Evolutionary conservation across 1,140 invertebrate genomes (phyloP).

Genomic region (Stenopsyche tienmushanensis): DNA sequence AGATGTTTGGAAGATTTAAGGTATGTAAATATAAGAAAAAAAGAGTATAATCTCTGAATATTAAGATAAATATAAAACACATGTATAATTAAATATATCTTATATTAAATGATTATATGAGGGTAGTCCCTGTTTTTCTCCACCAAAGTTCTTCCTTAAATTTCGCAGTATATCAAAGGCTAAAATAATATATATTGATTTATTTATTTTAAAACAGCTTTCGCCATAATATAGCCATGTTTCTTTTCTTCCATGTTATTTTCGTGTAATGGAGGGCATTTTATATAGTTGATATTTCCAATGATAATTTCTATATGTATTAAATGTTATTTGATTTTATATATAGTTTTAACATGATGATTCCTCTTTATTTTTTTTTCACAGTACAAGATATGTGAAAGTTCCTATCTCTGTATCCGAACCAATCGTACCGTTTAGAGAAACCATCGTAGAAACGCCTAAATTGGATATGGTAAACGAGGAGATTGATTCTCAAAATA

Average conservation of each 20-base stretch:
- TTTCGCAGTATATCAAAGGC: too few species aligned
- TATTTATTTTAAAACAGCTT: too few species aligned
- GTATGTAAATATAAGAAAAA: slow-evolving; percentile 42
- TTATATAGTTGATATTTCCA: not conserved
- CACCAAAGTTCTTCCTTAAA: too few species aligned
- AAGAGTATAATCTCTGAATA: not conserved
- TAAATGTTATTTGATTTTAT: not conserved
- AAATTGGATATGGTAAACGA: slow-evolving; percentile 90
- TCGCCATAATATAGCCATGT: too few species aligned
- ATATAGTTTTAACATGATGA: not conserved
- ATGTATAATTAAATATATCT: too few species aligned
- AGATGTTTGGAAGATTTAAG: slow-evolving; percentile 76
- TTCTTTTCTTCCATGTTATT: too few species aligned
- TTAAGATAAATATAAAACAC: too few species aligned
- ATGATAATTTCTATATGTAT: not conserved
- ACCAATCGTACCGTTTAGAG: slow-evolving; percentile 94
- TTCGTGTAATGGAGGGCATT: too few species aligned
- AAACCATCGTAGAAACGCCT: slow-evolving; percentile 85
- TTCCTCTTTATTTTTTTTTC: slow-evolving; percentile 40
- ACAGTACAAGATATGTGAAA: slow-evolving; percentile 75
- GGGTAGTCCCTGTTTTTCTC: too few species aligned
- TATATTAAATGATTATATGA: too few species aligned
- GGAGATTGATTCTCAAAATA: slow-evolving; percentile 64
- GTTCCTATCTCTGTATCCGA: slow-evolving; percentile 87
- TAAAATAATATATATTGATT: too few species aligned